Base-by-base conservation (phyloP, 2,888 invertebrate species). In the Platypus cylindrus region DNA sequence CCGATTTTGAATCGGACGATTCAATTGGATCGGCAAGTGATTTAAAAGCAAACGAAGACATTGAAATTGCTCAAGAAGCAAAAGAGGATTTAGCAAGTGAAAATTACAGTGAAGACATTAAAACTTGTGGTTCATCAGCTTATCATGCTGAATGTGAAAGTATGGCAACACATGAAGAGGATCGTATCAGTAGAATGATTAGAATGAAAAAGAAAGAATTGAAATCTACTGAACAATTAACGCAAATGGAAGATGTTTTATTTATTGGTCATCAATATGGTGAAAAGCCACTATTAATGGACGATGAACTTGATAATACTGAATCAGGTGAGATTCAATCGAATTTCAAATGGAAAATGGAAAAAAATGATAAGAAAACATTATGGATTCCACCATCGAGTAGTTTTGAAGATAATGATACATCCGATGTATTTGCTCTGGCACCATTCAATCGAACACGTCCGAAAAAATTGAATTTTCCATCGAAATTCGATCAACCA, bases 241-340 rank as follows among this genome's bases (percentile, higher is more conserved):
- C 15, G 5, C 41, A 41, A 17, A 44, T 43, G 26, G 70, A 70
- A 27, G 72, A 70, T 49, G 67, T 73, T 29, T 60, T 74, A 17
- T 73, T 81, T 41, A 73, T 81, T 4, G 74, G 81, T 1, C 81
- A 81, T 54, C 77, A 76, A 46, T 80, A 79, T 48, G 83, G 82
- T 1, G 80, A 79, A 41, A 72, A 73, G 45, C 83, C 83, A 1
- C 58, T 85, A 23, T 56, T 85, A 3, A 67, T 82, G 35, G 83
- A 84, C 51, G 82, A 83, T 54, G 83, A 84, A 49, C 58, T 82
- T n/a, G 78, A 78, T 47, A 71, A 71, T 1, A 73, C 75, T 15
- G n/a, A n/a, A n/a, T n/a, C n/a, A n/a, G 65, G 64, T 18, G 67
- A 60, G 13, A 57, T 47, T n/a, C 59, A 55, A 45, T 49, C 48